Conservation (phyloP, 2,797 vertebrate species). For the Acrossocheilus fasciatus region DNA sequence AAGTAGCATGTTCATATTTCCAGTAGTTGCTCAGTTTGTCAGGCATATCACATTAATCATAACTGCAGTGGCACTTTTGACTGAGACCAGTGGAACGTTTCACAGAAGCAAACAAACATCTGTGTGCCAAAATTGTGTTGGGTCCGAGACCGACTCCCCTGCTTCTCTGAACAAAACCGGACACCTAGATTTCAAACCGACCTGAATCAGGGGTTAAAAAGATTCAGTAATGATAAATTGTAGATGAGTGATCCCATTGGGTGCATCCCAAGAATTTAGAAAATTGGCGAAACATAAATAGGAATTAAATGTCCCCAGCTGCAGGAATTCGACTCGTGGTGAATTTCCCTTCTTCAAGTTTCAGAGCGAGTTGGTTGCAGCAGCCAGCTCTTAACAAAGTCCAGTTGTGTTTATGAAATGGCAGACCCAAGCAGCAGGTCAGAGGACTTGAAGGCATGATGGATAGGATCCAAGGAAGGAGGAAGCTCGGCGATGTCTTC, state of each 20-base stretch:
- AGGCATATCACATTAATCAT: conserved; percentile 52
- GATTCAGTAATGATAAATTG: conserved; percentile 55
- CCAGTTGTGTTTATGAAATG: conserved; percentile 66
- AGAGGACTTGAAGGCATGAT: conserved; percentile 60
- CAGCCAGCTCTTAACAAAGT: conserved; percentile 66
- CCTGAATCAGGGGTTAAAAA: conserved; percentile 53
- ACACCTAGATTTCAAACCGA: conserved; percentile 29
- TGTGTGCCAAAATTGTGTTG: conserved; percentile 7
- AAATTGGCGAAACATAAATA: conserved; percentile 48
- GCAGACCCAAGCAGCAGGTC: conserved; percentile 50
- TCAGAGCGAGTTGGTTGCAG: conserved; percentile 34
- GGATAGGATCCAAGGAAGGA: conserved; percentile 62
- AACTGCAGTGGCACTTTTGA: conserved; percentile 57
- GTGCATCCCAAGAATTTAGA: conserved; percentile 55
- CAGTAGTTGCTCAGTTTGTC: conserved; percentile 38
- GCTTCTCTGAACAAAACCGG: conserved; percentile 41
- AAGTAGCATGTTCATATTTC: conserved; percentile 30
- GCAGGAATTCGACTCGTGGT: conserved; percentile 48
- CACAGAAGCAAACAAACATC: conserved; percentile 10
- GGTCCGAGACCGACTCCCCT: conserved; percentile 39
- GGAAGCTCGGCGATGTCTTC: conserved; percentile 42
- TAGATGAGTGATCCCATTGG: conserved; percentile 57
- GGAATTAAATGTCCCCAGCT: conserved; percentile 61
- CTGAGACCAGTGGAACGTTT: conserved; percentile 37
- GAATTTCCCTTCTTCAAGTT: conserved; percentile 56